Evolutionary conservation across 2,888 invertebrate genomes (phyloP), one percentile per base, ranked within the genome.

Genomic region (Fabriciana adippe): DNA sequence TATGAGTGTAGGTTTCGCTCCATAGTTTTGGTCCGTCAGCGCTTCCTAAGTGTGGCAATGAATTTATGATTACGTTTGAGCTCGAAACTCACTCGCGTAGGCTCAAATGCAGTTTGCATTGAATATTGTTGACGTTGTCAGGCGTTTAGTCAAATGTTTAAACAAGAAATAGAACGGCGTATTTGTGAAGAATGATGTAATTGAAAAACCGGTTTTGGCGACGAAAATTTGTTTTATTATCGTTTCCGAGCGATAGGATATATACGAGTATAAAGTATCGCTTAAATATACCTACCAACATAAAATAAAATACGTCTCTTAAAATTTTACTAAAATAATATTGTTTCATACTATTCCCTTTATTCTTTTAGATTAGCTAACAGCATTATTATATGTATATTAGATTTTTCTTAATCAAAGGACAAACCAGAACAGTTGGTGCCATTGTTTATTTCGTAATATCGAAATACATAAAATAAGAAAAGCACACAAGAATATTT

Each of bases 21-120:
- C 92, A 84, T 91, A 91, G 75, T 89, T 92, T 88, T 89, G 88
- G 90, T 77, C 78, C 75, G 90, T 78, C 78, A 81, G 77, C 80
- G 88, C 87, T 90, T 90, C 90, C 91, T 88, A 86, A 82, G 90
- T 82, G 88, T 88, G 89, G 86, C 81, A 83, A 82, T 90, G 92
- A 92, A 92, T 92, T 84, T 80, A 85, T 89, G 85, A 87, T 84
- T 79, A 81, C 74, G 68, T 54, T 65, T 66, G 74, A 72, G 72
- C 76, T 60, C 68, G 53, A 55, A 64, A 76, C 78, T 77, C 72
- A 75, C 77, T 76, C 68, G 81, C 81, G 86, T 84, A 81, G 83
- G 87, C 73, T 74, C 76, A 74, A 81, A 80, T 90, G 90, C 90
- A 89, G 84, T 87, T 86, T 86, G 85, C 89, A 88, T 89, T 87